Conservation (phyloP, 2,113 vertebrate genomes). For the Paedocypris sp. region DNA sequence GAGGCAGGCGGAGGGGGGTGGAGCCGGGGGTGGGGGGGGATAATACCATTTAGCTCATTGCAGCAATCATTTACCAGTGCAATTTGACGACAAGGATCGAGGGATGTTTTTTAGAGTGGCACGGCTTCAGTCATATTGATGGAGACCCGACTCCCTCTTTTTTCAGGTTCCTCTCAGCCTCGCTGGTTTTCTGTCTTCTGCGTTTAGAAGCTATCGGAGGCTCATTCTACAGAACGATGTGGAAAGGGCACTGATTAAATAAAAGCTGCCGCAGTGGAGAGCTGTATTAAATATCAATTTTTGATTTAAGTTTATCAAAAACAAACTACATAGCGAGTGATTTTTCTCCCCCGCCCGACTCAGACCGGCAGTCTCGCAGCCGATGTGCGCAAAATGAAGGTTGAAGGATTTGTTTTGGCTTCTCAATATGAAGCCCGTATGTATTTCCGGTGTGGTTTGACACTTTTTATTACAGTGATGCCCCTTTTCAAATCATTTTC, state of each 20-base stretch:
- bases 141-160: conserved; percentile 41
- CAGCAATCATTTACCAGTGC: conserved; percentile 59
- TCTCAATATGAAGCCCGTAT: neutral
- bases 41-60: conserved; percentile 60
- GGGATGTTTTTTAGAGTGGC: conserved; percentile 57
- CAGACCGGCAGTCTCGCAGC: conserved; percentile 3
- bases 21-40: conserved; percentile 27
- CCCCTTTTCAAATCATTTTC: neutral
- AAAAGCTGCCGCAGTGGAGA: conserved; percentile 31
- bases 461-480: neutral
- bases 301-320: conserved; percentile 53
- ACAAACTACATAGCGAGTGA: conserved; percentile 41
- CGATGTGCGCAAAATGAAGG: conserved; percentile 18
- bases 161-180: conserved; percentile 26
- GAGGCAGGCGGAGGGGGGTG: neutral
- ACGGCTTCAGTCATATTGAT: conserved; percentile 56
- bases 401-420: conserved; percentile 28
- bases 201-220: conserved; percentile 37
- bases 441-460: neutral
- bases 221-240: conserved; percentile 31
- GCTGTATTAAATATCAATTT: conserved; percentile 44
- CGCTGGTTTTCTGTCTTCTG: conserved; percentile 19
- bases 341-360: conserved; percentile 36
- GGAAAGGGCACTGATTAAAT: conserved; percentile 43
- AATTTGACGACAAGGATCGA: conserved; percentile 64